Conservation (phyloP, 2,888 invertebrate genomes). For the Saturnia pavonia region DNA sequence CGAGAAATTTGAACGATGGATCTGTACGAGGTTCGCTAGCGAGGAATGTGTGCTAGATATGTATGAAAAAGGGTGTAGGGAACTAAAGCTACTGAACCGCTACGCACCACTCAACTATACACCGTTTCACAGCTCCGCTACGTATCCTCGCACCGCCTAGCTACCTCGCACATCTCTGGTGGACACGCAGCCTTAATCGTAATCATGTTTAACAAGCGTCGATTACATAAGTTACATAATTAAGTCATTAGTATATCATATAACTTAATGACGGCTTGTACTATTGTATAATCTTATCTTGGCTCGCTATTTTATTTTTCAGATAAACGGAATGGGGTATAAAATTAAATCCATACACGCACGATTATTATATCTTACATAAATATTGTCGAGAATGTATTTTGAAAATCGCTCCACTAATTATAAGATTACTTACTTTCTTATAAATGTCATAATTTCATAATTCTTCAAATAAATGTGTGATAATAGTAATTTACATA, state of each 20-base stretch:
- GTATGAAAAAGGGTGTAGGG: too few species aligned
- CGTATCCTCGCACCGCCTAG: too few species aligned
- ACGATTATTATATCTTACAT: background rate
- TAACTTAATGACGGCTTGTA: conserved; percentile 22
- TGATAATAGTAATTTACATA: too few species aligned
- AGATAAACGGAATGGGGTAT: background rate
- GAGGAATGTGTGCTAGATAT: too few species aligned
- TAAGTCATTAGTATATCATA: conserved; percentile 11
- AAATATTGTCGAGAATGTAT: background rate
- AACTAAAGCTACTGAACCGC: too few species aligned
- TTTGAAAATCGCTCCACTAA: background rate
- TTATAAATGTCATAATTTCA: background rate
- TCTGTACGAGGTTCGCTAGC: too few species aligned
- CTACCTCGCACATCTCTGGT: too few species aligned
- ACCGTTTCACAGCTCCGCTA: too few species aligned
- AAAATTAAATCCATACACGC: background rate
- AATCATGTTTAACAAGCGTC: conserved; percentile 5
- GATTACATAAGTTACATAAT: background rate
- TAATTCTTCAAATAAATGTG: too few species aligned
- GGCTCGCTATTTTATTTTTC: background rate
- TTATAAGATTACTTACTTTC: background rate
- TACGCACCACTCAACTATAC: too few species aligned
- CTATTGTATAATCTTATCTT: background rate
- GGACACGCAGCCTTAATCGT: background rate
- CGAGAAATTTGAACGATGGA: too few species aligned